Evolutionary conservation across 2,113 vertebrate species (phyloP).

Genomic region (Chloebia gouldiae): DNA sequence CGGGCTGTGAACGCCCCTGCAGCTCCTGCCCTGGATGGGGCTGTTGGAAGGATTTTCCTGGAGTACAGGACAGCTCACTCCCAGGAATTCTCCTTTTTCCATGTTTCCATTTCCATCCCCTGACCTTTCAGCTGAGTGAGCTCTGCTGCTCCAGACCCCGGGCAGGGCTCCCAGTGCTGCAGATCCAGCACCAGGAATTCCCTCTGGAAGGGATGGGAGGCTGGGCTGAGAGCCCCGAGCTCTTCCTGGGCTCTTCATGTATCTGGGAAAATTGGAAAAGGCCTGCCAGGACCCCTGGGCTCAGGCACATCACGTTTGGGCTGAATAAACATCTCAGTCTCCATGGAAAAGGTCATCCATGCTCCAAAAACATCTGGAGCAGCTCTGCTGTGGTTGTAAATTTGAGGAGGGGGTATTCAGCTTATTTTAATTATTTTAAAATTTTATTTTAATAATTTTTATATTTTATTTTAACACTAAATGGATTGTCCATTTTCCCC

Average conservation of each 20-base stretch:
- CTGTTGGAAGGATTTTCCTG: not conserved
- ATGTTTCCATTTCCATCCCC: not conserved
- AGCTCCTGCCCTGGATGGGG: not conserved
- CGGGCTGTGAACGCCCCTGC: not conserved
- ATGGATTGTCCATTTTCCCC: not conserved
- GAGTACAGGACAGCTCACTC: not conserved
- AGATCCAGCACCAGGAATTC: not conserved
- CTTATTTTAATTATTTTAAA: not conserved
- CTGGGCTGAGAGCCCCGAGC: not conserved
- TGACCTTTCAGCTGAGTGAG: not conserved
- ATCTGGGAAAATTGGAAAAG: not conserved
- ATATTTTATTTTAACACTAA: not conserved
- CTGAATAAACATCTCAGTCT: not conserved
- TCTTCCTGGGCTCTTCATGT: not conserved
- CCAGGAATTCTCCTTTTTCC: not conserved
- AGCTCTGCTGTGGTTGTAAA: not conserved
- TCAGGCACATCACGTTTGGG: rapidly evolving
- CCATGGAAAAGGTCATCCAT: not conserved
- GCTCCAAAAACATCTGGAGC: not conserved
- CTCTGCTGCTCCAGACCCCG: not conserved
- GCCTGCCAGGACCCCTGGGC: not conserved
- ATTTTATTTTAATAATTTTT: not conserved
- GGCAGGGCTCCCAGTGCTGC: not conserved
- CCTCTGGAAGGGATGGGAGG: not conserved
- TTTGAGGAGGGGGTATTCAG: not conserved